Percentiles rank a stretch among this genome's conserved stretches.
Evolutionary conservation across 2,888 invertebrate genomes (phyloP).

Genomic region (Drosophila setosimentum): DNA sequence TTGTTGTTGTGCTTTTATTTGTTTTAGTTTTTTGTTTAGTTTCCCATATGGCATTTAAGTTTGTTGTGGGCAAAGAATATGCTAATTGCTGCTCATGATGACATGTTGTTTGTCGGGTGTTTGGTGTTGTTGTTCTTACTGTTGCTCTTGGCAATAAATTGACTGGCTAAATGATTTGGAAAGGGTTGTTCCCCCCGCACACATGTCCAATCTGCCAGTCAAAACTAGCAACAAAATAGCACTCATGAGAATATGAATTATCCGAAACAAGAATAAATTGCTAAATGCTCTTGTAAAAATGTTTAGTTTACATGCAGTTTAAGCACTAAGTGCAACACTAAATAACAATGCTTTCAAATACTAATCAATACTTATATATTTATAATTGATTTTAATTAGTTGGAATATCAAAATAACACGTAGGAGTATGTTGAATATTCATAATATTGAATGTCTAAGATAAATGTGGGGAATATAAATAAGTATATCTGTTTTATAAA

Average conservation of each 20-base stretch:
- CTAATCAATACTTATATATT: background rate
- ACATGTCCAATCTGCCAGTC: constrained; percentile 10
- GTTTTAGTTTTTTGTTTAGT: background rate
- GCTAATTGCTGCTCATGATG: constrained; percentile 47
- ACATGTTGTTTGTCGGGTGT: constrained; percentile 26
- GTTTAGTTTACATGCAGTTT: constrained; percentile 1
- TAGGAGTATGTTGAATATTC: background rate
- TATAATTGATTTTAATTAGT: background rate
- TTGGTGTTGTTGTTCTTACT: constrained; percentile 7
- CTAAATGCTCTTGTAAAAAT: constrained; percentile 3
- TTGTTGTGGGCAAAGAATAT: constrained; percentile 39
- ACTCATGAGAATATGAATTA: constrained; percentile 7
- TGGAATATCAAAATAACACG: background rate
- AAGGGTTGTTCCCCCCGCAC: constrained; percentile 10
- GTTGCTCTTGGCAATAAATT: constrained; percentile 37
- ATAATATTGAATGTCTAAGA: background rate
- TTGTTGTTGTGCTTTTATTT: constrained; percentile 10
- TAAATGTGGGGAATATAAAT: background rate
- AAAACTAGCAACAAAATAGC: constrained; percentile 2
- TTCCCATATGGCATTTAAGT: constrained; percentile 1
- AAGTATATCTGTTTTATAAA: background rate
- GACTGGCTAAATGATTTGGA: constrained; percentile 32
- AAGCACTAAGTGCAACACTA: constrained; percentile 1
- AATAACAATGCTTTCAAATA: background rate
- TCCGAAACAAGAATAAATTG: background rate